Conservation (phyloP, 2,797 vertebrate species). For the Acipenser transmontanus region DNA sequence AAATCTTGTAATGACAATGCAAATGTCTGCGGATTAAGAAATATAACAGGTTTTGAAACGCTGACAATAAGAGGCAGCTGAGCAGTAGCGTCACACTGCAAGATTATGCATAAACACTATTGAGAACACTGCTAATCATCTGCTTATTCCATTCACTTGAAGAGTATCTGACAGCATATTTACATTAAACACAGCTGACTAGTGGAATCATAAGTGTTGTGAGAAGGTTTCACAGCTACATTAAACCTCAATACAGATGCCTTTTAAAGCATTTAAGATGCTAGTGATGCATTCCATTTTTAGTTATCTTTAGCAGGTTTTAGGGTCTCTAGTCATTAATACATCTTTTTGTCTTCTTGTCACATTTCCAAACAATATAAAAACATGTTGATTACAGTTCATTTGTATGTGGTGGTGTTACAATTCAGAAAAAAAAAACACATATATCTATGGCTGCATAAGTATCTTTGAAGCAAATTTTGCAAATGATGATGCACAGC, state of each 20-base stretch:
- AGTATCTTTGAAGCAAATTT: too few relatives aligned
- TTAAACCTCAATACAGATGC: slow-evolving; percentile 25
- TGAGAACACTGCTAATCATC: slow-evolving; percentile 84
- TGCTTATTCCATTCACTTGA: slow-evolving; percentile 86
- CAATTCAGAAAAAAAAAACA: too few relatives aligned
- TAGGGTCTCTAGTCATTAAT: too few relatives aligned
- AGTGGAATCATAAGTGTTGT: slow-evolving; percentile 43
- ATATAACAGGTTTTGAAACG: slow-evolving; percentile 51
- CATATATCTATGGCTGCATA: too few relatives aligned
- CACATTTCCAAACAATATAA: too few relatives aligned
- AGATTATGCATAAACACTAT: slow-evolving; percentile 80
- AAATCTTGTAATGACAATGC: slow-evolving; percentile 61
- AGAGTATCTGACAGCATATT: slow-evolving; percentile 86
- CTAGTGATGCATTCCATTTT: slow-evolving; percentile 10
- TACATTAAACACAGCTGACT: slow-evolving; percentile 74
- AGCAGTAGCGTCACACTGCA: slow-evolving; percentile 69
- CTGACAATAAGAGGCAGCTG: slow-evolving; percentile 60
- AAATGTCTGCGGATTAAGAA: slow-evolving; percentile 52
- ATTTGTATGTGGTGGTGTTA: too few relatives aligned
- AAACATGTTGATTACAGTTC: too few relatives aligned
- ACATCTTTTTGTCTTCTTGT: too few relatives aligned
- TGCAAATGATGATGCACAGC: too few relatives aligned
- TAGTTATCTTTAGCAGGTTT: not conserved
- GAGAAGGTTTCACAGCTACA: slow-evolving; percentile 2
- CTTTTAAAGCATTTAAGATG: slow-evolving; percentile 32